Percentiles rank a stretch among this genome's conserved stretches.
These are phyloP conservation scores for Limnephilus rhombicus DNA, from an alignment of 2,888 invertebrate genomes.

Conservation along the genomic window DNA sequence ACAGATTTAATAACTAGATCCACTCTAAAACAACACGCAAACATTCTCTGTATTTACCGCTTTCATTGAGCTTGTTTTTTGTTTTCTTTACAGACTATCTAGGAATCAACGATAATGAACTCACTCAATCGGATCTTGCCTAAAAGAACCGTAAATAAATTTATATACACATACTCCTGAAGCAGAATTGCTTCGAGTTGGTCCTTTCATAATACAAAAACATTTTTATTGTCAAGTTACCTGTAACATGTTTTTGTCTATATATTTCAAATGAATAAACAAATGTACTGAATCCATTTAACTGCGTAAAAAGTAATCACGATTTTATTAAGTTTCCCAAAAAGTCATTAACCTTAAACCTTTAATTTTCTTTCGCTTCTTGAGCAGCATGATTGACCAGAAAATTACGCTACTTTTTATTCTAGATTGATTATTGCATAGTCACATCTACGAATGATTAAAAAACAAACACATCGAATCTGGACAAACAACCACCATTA, in stretches of 20 bases:
- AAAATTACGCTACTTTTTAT: neutral
- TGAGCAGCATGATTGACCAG: neutral
- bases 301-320: neutral
- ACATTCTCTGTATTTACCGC: neutral
- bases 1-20: neutral
- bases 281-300: neutral
- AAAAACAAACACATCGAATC: neutral
- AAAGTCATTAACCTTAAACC: neutral
- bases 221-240: constrained; percentile 39
- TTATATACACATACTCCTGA: neutral
- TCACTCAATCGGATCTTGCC: neutral
- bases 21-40: neutral
- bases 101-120: neutral
- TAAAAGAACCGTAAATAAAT: neutral
- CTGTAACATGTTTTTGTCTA: constrained; percentile 14
- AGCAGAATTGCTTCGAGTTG: neutral
- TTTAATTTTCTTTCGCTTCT: neutral
- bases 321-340: neutral
- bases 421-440: constrained; percentile 16
- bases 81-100: neutral
- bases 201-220: constrained; percentile 25
- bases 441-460: neutral
- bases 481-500: neutral
- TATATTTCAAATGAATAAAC: neutral
- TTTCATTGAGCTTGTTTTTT: neutral